Base-by-base conservation (phyloP, 2,797 vertebrate genomes). In the Danio choprae region DNA sequence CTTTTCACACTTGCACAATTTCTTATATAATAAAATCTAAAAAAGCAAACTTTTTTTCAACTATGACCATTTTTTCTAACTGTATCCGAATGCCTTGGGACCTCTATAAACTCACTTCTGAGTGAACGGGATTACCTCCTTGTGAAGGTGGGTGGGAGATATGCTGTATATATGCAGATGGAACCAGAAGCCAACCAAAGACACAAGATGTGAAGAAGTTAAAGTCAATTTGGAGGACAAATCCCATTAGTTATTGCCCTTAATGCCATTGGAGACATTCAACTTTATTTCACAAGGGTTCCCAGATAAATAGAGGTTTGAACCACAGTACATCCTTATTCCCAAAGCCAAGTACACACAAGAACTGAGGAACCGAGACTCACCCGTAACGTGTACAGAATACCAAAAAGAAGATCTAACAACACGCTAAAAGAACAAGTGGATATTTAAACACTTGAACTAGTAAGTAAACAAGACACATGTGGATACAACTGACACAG, bases 301-400 rank as follows among this genome's bases (percentile, higher is more conserved):
- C 18, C 46, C 53, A 73, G 41, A 59, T 59, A 13, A 72, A 72
- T 44, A 44, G 7, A 58, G 56, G 70, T 56, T 73, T 73, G 70
- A 56, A 44, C 40, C 18, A 38, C 3, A 44, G 53, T 43, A 16
- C 18, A 29, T 73, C 53, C 29, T 36, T 44, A 15, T 73, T 46
- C 40, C 18, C 41, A 46, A 46, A 59, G 20, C 40, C 29, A 59
- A 59, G 41, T 58, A 58, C 18, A 72, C 38, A 72, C 20, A 58
- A 72, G 53, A 72, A 58, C 18, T 58, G 22, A 29, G 20, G 16
- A 73, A 11, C 5, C 20, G 36, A 48, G 41, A 36, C 20, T 46
- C 41, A 36, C 22, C 41, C 29, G 11, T 44, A 73, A 73, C 0
- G 5, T 59, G 70, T 46, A n/a, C 41, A 15, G 70, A 40, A 73